Evolutionary conservation across 2,888 invertebrate genomes (phyloP).

Genomic region (Drosophila putrida): DNA sequence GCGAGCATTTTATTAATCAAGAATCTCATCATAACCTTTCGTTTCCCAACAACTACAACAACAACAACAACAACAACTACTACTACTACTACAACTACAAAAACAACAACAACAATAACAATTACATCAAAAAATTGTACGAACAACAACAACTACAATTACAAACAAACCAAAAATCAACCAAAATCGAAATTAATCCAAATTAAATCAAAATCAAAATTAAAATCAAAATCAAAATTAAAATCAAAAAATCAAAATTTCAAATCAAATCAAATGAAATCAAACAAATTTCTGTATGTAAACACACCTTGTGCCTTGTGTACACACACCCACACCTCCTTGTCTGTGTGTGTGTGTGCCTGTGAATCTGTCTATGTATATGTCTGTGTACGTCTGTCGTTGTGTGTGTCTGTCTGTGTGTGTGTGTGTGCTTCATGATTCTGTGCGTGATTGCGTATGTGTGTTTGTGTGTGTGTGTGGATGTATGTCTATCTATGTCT

Average conservation of each 20-base stretch:
- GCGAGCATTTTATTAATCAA: constrained; percentile 75
- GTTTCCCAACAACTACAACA: constrained; percentile 68
- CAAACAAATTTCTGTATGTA: constrained; percentile 41
- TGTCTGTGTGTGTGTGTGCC: constrained; percentile 22
- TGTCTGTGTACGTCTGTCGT: background rate
- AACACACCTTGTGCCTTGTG: constrained; percentile 42
- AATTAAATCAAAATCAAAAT: constrained; percentile 39
- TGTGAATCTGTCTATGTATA: constrained; percentile 9
- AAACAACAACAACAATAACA: constrained; percentile 40
- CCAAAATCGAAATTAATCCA: constrained; percentile 41
- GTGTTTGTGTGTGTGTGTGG: background rate
- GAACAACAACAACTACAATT: constrained; percentile 55
- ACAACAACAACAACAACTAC: constrained; percentile 43
- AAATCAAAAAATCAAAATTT: constrained; percentile 40
- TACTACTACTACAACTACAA: constrained; percentile 43
- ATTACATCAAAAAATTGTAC: constrained; percentile 36
- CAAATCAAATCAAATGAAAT: constrained; percentile 37
- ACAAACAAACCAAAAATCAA: constrained; percentile 49
- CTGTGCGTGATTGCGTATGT: constrained; percentile 9
- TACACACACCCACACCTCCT: constrained; percentile 59
- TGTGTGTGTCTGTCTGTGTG: constrained; percentile 8
- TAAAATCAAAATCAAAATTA: constrained; percentile 34
- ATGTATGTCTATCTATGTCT: constrained; percentile 11
- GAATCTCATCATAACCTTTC: constrained; percentile 78
- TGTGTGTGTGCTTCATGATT: constrained; percentile 8